Percentiles rank a stretch among this genome's conserved stretches.
Conservation (phyloP, 2,797 vertebrate genomes). For the Centropyge bicolor region DNA sequence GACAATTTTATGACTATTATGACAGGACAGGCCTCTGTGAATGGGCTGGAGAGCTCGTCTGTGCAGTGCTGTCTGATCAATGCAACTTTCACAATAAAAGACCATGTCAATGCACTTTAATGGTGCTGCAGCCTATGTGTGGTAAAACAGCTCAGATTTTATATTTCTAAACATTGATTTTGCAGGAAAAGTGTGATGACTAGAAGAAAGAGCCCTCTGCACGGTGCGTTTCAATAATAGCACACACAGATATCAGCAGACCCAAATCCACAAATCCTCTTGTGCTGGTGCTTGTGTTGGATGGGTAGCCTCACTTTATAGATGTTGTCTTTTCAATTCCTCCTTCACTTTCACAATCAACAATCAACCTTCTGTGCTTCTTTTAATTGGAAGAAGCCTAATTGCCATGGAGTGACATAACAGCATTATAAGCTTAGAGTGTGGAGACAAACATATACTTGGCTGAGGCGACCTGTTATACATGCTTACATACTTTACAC, state of each 20-base stretch:
- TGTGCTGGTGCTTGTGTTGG: constrained; percentile 1
- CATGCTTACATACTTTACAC: background rate
- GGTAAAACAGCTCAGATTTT: constrained; percentile 7
- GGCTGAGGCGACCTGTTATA: background rate
- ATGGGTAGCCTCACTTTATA: background rate
- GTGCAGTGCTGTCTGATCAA: background rate
- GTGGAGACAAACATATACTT: background rate
- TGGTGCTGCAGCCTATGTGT: background rate
- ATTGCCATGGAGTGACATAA: background rate
- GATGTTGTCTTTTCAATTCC: background rate
- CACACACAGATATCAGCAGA: constrained; percentile 22
- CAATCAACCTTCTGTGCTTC: background rate
- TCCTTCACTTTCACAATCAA: background rate
- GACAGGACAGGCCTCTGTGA: constrained; percentile 6
- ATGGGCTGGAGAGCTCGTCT: constrained; percentile 16
- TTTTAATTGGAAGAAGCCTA: background rate
- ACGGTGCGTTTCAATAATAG: constrained; percentile 9
- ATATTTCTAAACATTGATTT: constrained; percentile 41
- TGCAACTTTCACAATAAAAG: constrained; percentile 50
- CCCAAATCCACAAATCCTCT: constrained; percentile 7
- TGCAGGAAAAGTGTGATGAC: constrained; percentile 14
- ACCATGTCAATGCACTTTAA: background rate
- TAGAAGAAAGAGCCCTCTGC: background rate
- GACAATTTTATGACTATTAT: constrained; percentile 35
- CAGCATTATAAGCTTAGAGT: background rate